These are phyloP conservation scores for Halcyon leucocephala DNA, from an alignment of 2,797 vertebrate species.

Conservation along the genomic window DNA sequence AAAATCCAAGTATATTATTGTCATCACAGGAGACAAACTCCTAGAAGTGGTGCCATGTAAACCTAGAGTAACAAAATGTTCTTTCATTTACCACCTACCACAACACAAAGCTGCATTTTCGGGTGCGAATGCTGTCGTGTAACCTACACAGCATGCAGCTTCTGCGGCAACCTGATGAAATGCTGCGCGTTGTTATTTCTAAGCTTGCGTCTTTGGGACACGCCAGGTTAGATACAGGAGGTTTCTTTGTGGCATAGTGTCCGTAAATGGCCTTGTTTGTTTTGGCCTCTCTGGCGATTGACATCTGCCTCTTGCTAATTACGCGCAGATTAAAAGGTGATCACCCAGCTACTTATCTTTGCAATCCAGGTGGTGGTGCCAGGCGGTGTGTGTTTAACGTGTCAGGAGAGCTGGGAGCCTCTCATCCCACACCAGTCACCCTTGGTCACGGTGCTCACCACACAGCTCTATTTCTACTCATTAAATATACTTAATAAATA, in stretches of 20 bases:
- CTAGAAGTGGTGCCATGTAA: background rate
- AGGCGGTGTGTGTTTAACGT: background rate
- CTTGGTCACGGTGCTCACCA: background rate
- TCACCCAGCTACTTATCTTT: slow-evolving; percentile 16
- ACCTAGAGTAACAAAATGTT: background rate
- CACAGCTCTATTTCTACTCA: slow-evolving; percentile 21
- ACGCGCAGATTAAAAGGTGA: background rate
- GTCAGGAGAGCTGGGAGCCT: background rate
- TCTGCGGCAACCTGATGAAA: background rate
- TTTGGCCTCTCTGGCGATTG: background rate
- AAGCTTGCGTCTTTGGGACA: accelerated
- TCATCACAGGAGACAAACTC: background rate
- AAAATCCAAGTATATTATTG: slow-evolving; percentile 1
- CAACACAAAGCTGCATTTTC: background rate
- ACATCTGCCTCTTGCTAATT: slow-evolving; percentile 42
- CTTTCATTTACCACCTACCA: background rate
- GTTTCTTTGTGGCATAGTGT: background rate
- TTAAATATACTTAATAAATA: slow-evolving; percentile 54
- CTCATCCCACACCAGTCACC: background rate
- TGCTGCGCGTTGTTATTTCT: background rate
- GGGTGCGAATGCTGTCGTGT: background rate
- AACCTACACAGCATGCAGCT: accelerated
- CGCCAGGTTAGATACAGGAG: background rate
- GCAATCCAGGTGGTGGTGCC: background rate
- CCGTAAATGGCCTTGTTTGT: background rate